These are phyloP conservation scores for Anoplius nigerrimus DNA, from an alignment of 2,888 invertebrate genomes.

Conservation along the genomic window DNA sequence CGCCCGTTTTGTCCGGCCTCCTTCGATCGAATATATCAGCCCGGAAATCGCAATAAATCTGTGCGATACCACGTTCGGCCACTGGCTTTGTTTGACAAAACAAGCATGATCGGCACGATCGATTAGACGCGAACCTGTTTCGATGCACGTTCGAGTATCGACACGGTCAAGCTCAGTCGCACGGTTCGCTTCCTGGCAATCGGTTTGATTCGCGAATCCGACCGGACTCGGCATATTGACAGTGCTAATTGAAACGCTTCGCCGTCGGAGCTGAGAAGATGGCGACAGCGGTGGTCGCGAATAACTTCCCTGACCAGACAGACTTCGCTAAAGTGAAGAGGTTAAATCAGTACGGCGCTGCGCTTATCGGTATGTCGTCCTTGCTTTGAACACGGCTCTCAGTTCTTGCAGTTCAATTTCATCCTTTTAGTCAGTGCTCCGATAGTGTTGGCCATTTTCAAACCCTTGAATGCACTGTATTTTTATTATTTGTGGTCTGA, in stretches of 20 bases:
- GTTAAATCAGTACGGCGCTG: conserved; percentile 65
- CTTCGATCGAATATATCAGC: no score
- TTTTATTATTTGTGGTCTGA: no score
- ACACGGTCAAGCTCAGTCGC: conserved; percentile 25
- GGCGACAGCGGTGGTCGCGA: conserved; percentile 28
- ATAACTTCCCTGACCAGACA: conserved; percentile 16
- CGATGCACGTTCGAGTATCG: conserved; percentile 7
- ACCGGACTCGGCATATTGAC: conserved; percentile 1
- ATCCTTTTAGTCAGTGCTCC: no score
- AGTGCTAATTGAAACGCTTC: neutral
- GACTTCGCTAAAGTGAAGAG: conserved; percentile 28
- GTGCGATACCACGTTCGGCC: no score
- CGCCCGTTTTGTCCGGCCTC: no score
- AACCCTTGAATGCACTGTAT: no score
- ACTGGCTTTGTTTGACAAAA: conserved; percentile 43
- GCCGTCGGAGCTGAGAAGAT: conserved; percentile 3
- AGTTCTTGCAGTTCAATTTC: no score
- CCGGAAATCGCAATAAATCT: no score
- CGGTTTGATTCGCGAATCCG: conserved; percentile 15
- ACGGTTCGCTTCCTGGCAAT: conserved; percentile 22
- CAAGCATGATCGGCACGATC: conserved; percentile 28
- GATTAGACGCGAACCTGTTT: conserved; percentile 34
- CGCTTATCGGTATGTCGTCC: conserved; percentile 57
- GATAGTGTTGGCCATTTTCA: no score
- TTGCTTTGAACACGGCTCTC: no score